Percentiles rank a stretch among this genome's conserved stretches.
Evolutionary conservation across 1,140 invertebrate species (phyloP).

Genomic region (Saccostrea cuccullata): DNA sequence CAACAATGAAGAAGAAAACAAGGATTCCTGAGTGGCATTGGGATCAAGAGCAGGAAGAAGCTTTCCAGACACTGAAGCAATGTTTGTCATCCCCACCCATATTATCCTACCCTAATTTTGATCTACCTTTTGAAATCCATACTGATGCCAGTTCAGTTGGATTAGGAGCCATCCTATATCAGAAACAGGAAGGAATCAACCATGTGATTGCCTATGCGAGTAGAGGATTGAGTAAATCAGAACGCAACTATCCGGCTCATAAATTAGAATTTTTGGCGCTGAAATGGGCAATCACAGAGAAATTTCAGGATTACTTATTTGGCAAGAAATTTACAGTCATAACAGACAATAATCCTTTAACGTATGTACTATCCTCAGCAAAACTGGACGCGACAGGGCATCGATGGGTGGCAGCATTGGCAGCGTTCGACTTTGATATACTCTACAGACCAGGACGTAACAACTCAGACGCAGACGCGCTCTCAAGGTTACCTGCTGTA

Average conservation of each 20-base stretch:
- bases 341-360: conserved; percentile 52
- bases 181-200: conserved; percentile 40
- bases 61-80: conserved; percentile 66
- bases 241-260: conserved; percentile 45
- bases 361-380: conserved; percentile 45
- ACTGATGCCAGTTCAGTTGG: conserved; percentile 77
- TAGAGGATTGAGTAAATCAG: conserved; percentile 47
- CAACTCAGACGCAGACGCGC: conserved; percentile 55
- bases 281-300: conserved; percentile 57
- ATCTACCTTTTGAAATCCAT: conserved; percentile 73
- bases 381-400: conserved; percentile 57
- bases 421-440: conserved; percentile 49
- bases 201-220: conserved; percentile 50
- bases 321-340: conserved; percentile 44
- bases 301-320: conserved; percentile 53
- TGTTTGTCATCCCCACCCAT: conserved; percentile 62
- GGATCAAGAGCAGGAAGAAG: conserved; percentile 45
- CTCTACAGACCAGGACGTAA: conserved; percentile 46
- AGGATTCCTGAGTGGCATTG: conserved; percentile 57
- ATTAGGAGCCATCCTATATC: conserved; percentile 72
- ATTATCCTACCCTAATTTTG: conserved; percentile 70
- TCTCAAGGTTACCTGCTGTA: conserved; percentile 48
- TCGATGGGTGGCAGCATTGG: conserved; percentile 48
- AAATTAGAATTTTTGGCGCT: conserved; percentile 55
- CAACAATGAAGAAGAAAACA: not conserved